Percentiles rank a stretch among this genome's conserved stretches.
These are phyloP conservation scores for Diorhabda elongata DNA, from an alignment of 1,140 invertebrate genomes.

Conservation along the genomic window DNA sequence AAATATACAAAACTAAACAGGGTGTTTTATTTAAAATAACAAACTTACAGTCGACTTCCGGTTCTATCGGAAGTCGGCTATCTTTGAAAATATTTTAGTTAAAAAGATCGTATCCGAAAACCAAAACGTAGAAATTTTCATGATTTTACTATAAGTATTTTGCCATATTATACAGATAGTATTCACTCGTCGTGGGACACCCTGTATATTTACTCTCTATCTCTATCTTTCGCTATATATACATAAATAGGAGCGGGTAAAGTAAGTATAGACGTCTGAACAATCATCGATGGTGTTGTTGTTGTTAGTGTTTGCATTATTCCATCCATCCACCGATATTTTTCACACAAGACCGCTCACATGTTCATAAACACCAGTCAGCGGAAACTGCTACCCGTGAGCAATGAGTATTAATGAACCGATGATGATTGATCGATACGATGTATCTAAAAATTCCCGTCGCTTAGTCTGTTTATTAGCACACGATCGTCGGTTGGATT, in stretches of 20 bases:
- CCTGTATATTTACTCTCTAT: too few relatives aligned
- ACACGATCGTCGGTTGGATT: background rate
- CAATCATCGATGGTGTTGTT: background rate
- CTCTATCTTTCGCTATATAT: too few relatives aligned
- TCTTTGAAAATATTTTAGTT: too few relatives aligned
- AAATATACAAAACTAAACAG: too few relatives aligned
- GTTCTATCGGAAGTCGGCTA: too few relatives aligned
- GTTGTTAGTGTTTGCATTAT: background rate
- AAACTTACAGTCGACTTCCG: too few relatives aligned
- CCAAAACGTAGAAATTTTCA: too few relatives aligned
- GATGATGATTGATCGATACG: constrained; percentile 13
- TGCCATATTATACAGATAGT: too few relatives aligned
- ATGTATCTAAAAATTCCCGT: background rate
- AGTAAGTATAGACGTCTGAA: constrained; percentile 2
- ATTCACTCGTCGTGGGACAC: too few relatives aligned
- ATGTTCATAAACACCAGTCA: constrained; percentile 11
- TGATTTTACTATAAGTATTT: too few relatives aligned
- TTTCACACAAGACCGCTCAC: constrained; percentile 20
- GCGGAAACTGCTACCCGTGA: constrained; percentile 12
- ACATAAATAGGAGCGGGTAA: background rate
- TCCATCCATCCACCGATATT: constrained; percentile 9
- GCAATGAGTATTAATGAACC: constrained; percentile 9
- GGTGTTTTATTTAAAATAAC: too few relatives aligned
- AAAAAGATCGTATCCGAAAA: too few relatives aligned
- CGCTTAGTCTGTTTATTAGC: background rate